Base-by-base conservation (phyloP, 2,797 vertebrate species). In the Brachyalestes nurse region DNA sequence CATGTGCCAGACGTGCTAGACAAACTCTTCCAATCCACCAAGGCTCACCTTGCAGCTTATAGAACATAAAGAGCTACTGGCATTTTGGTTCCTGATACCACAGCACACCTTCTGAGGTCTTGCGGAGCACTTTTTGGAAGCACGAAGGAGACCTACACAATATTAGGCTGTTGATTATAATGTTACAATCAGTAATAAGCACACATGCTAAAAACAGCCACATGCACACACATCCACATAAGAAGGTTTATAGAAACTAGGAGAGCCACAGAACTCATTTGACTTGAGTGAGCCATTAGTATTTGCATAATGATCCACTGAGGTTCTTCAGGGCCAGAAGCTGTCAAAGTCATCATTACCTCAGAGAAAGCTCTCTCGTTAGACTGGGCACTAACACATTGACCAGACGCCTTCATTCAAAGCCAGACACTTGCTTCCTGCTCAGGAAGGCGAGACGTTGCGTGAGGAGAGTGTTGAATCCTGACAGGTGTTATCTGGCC, bases 301-400 rank as follows among this genome's bases (percentile, higher is more conserved):
- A 25, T 71, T n/a, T 64, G 17, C 13, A 57, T 58, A 71, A 45
- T 57, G 47, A 76, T 58, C 42, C 25, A 65, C 25, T 73, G 53
- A 73, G 60, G 16, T 25, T 60, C 21, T 72, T 23, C 65, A 53
- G 23, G 73, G 53, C 57, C 4, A 12, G 7, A 23, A 78, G 69
- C 75, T 78, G 69, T 78, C 69, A 47, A 72, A 72, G 14, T 77
- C 42, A 65, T 19, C 9, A 82, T 72, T 72, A 72, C 61, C 34
- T 72, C 67, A 82, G 55, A n/a, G 23, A 47, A 2, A 5, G 66
- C 49, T 61, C 58, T 19, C 57, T 47, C 21, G 2, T 79, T 77
- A 55, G n/a, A n/a, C 66, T 14, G 23, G 10, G 23, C 19, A 66
- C 66, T 72, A 75, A 23, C 53, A 55, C 61, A 79, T 71, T 77